Conservation (phyloP, 1,140 invertebrate genomes). For the Lycorma delicatula region DNA sequence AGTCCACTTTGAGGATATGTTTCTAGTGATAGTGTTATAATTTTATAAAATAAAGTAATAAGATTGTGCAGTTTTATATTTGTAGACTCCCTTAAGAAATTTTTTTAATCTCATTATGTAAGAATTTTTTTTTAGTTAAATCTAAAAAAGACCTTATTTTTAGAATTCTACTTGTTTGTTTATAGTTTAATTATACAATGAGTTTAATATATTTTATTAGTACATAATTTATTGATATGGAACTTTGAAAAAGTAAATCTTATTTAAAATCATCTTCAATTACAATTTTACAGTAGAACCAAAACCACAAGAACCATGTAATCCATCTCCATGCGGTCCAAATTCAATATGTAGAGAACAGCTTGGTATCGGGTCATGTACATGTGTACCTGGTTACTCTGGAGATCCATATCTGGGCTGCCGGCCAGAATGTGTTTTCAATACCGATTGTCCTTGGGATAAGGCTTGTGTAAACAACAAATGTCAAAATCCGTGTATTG, state of each 20-base stretch:
- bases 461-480: slow-evolving; percentile 73
- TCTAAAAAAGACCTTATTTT: too few relatives aligned
- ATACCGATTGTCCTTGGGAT: slow-evolving; percentile 68
- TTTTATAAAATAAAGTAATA: too few relatives aligned
- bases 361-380: slow-evolving; percentile 46
- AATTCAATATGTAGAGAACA: slow-evolving; percentile 58
- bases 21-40: too few relatives aligned
- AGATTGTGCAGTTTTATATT: too few relatives aligned
- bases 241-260: background rate
- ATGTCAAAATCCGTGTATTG: slow-evolving; percentile 70
- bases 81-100: too few relatives aligned
- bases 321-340: slow-evolving; percentile 68
- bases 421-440: slow-evolving; percentile 70
- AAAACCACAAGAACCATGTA: slow-evolving; percentile 54
- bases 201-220: slow-evolving; percentile 13
- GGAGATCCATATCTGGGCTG: slow-evolving; percentile 76
- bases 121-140: too few relatives aligned
- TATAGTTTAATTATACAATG: background rate
- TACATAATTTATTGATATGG: slow-evolving; percentile 34
- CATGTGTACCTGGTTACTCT: slow-evolving; percentile 58
- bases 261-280: too few relatives aligned
- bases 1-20: too few relatives aligned
- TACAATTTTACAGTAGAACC: background rate
- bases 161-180: too few relatives aligned
- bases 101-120: too few relatives aligned